These are phyloP conservation scores for Tragulus kanchil DNA, from an alignment of 2,113 vertebrate genomes.

Conservation along the genomic window DNA sequence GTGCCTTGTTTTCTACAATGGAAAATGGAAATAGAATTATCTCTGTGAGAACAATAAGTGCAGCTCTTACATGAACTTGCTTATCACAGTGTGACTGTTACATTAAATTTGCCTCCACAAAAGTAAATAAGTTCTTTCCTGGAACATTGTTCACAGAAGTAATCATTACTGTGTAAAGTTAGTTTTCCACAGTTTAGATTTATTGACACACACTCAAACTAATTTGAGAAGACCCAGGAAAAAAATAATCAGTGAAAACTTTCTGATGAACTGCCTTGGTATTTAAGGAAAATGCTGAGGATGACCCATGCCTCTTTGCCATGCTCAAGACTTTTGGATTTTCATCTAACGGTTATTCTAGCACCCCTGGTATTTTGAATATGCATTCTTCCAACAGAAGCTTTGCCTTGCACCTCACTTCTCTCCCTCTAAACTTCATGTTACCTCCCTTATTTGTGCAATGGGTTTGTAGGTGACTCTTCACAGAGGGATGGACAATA, in stretches of 20 bases:
- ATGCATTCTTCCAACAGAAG: background rate
- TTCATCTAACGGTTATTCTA: slow-evolving; percentile 51
- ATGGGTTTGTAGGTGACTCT: background rate
- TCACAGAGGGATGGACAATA: slow-evolving; percentile 27
- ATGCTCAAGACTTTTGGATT: slow-evolving; percentile 43
- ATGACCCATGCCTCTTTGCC: background rate
- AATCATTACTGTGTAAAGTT: background rate
- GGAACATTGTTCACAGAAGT: no score
- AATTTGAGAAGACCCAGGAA: background rate
- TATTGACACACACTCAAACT: background rate
- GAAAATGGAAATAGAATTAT: background rate
- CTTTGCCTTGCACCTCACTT: background rate
- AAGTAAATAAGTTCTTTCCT: background rate
- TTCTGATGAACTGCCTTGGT: background rate
- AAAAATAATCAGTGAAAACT: background rate
- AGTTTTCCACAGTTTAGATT: background rate
- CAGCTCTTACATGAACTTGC: background rate
- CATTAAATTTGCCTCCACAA: background rate
- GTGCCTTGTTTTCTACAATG: background rate
- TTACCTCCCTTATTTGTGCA: background rate
- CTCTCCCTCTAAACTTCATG: slow-evolving; percentile 43
- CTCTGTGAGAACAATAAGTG: background rate
- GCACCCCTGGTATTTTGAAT: slow-evolving; percentile 16
- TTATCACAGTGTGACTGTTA: no score
- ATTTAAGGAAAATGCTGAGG: background rate